Base-by-base conservation (phyloP, 2,888 invertebrate species). In the Drosophila prostipennis region DNA sequence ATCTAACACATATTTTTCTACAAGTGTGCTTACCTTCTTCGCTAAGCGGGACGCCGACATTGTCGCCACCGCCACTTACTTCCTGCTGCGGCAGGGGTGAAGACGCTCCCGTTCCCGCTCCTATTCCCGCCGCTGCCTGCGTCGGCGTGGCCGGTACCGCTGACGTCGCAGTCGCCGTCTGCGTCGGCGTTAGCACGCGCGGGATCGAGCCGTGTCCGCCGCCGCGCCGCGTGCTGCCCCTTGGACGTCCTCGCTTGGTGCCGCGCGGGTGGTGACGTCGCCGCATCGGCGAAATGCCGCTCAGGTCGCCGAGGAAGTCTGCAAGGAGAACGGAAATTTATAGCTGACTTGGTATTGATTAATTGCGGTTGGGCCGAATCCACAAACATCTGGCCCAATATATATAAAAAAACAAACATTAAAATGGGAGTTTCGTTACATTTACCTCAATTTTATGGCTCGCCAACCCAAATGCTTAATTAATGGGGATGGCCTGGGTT, bases 171-270 rank as follows among this genome's bases (percentile, higher is more conserved):
- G 76, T 74, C 34, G 79, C 54, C 53, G 76, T 74, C 43, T 72
- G 67, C 60, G 77, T 74, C 52, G 89, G 87, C 60, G 87, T 77
- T 49, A 83, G 70, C 61, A 80, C 76, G 76, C 91, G 86, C 56
- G 54, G 57, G 19, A 90, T 80, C 56, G 92, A 87, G 48, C 92
- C 92, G 83, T 90, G 90, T 77, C 90, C 93, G 77, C 89, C 94
- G 51, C 94, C 93, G 79, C 96, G 93, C 1, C 96, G 92, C 0
- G 95, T 95, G 61, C 96, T 95, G 67, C 96, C 96, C 54, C 96
- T 93, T 52, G 96, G 96, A 49, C 96, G 93, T 0, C 96, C 96
- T 16, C 96, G 94, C 83, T 95, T 94, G 2, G 95, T 94, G 49
- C 94, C 93, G 36, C 95, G 94, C 67, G 92, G 92, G 89, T 91